Base-by-base conservation (phyloP, 2,888 invertebrate genomes). In the Chrysopilus asiliformis region DNA sequence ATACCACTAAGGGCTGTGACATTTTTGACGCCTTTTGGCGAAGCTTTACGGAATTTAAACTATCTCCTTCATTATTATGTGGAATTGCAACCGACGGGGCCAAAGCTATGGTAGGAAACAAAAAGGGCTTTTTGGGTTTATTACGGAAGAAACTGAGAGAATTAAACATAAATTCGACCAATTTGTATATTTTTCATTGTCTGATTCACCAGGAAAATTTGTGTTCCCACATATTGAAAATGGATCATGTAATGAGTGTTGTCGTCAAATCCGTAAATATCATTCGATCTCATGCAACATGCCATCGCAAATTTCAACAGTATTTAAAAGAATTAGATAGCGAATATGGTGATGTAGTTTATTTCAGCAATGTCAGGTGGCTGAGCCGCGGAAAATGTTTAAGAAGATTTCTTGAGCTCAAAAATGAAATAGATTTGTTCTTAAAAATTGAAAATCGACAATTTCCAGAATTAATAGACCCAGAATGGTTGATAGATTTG, bases 281-380 rank as follows among this genome's bases (percentile, higher is more conserved):
- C 16, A 38, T 38, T 20, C 13, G 28, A 19, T 26, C 32, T 4
- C 26, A 27, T 15, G 37, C 25, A 16, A 10, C 22, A 10, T 14
- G 17, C 2, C 32, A 37, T 32, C 32, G 32, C 13, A 19, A 37
- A 32, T 32, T 37, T 15, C 17, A 32, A 13, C 18, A 32, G 15
- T 37, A 20, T 14, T 4, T 32, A 10, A 19, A 14, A 14, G 27
- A 27, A 22, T 17, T 38, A 2, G 29, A 32, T 27, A 15, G 24
- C n/a, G 38, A 38, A 32, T 32, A 32, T 32, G 32, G 38, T n/a
- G 32, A 36, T 9, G 20, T 32, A 15, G 15, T 32, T 26, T 34
- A 28, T 10, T 38, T 38, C 12, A 38, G 16, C 12, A 19, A 38
- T 13, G 25, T 33, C 7, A 38, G 29, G 24, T 33, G 38, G 38